phyloP scores from a whole-genome alignment of 2,113 vertebrate genomes.

The Nycticebus coucang region DNA sequence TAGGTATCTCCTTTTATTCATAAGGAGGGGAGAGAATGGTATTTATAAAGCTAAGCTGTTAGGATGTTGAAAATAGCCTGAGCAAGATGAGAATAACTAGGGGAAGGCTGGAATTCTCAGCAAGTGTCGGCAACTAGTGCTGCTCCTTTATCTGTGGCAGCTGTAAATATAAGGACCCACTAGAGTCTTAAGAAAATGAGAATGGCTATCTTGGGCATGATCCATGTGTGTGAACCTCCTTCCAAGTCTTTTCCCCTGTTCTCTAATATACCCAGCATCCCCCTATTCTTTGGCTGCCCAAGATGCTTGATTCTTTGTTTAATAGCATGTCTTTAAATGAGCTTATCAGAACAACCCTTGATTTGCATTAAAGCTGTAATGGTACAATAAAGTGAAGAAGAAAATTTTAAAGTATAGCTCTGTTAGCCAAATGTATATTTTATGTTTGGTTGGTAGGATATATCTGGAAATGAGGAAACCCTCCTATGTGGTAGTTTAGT shows the following conservation, averaged over 20 bases:
- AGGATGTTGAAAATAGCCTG: neutral
- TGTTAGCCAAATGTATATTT: neutral
- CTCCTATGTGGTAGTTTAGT: neutral
- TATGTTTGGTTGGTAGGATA: neutral
- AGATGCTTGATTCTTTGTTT: neutral
- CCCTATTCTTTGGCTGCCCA: neutral
- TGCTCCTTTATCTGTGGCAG: neutral
- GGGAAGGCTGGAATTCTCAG: neutral
- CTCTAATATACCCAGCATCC: neutral
- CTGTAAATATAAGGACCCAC: neutral
- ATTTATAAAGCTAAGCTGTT: neutral
- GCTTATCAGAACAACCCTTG: neutral
- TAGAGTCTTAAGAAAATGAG: neutral
- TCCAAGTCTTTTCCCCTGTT: neutral
- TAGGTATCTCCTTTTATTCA: slow-evolving; percentile 17
- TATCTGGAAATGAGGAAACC: neutral
- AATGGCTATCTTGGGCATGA: neutral
- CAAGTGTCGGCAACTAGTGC: neutral
- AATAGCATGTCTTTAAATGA: slow-evolving; percentile 25
- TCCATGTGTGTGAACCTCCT: neutral
- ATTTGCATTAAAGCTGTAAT: neutral
- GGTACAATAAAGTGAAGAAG: neutral
- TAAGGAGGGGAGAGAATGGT: neutral
- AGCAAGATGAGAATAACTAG: neutral
- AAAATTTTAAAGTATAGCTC: neutral